Percentiles rank a stretch among this genome's conserved stretches.
Conservation (phyloP, 2,113 vertebrate genomes). For the Triplophysa dalaica region DNA sequence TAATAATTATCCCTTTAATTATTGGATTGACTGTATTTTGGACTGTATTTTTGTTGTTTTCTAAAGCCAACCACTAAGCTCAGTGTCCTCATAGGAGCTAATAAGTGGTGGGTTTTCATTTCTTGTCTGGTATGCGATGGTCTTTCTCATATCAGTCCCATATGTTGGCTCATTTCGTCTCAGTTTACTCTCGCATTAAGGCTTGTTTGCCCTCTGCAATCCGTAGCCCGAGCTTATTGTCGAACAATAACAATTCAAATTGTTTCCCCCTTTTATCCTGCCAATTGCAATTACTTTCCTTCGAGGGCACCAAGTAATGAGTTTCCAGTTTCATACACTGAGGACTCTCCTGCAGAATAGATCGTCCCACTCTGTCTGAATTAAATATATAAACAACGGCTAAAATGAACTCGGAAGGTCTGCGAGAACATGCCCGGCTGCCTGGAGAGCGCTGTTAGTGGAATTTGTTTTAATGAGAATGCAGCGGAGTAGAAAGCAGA, state of each 20-base stretch:
- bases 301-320: constrained; percentile 52
- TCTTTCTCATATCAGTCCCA: constrained; percentile 15
- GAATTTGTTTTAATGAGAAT: constrained; percentile 55
- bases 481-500: constrained; percentile 48
- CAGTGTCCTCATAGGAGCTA: background rate
- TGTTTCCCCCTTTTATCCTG: constrained; percentile 50
- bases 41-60: too few species aligned
- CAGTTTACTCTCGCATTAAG: constrained; percentile 31
- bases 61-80: background rate
- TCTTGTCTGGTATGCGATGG: background rate
- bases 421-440: constrained; percentile 19
- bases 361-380: constrained; percentile 36
- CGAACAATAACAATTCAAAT: constrained; percentile 56
- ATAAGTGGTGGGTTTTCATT: background rate
- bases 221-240: constrained; percentile 40
- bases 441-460: constrained; percentile 38
- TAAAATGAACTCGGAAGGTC: constrained; percentile 48
- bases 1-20: too few species aligned
- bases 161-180: constrained; percentile 3
- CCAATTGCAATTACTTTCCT: constrained; percentile 53
- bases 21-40: background rate
- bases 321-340: constrained; percentile 49
- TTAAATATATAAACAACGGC: constrained; percentile 50
- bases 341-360: constrained; percentile 44
- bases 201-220: constrained; percentile 30